These are phyloP conservation scores for Hycleus phaleratus DNA, from an alignment of 1,140 invertebrate species.

Conservation along the genomic window DNA sequence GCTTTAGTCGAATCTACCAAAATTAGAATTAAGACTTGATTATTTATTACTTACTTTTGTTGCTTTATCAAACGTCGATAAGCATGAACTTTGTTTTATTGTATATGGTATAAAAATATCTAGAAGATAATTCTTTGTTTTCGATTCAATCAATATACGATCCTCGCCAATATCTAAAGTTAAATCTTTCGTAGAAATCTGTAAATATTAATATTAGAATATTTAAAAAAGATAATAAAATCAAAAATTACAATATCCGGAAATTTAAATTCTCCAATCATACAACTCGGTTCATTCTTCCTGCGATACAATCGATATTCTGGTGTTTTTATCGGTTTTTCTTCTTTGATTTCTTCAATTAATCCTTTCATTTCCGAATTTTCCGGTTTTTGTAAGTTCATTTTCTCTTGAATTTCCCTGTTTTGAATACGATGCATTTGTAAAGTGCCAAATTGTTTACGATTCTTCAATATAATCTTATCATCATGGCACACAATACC, in stretches of 20 bases:
- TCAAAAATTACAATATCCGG: constrained; percentile 38
- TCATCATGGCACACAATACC: constrained; percentile 56
- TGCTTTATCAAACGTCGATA: constrained; percentile 54
- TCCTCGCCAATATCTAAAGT: constrained; percentile 62
- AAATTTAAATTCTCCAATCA: constrained; percentile 45
- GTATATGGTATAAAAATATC: constrained; percentile 61
- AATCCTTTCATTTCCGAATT: constrained; percentile 15
- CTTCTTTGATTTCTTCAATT: constrained; percentile 45
- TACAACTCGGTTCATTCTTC: constrained; percentile 32
- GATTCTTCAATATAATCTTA: constrained; percentile 51
- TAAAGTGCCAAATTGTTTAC: constrained; percentile 61
- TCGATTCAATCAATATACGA: constrained; percentile 56
- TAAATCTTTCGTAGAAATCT: constrained; percentile 54
- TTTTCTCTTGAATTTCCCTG: constrained; percentile 48
- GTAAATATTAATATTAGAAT: constrained; percentile 20
- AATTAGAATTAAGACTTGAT: too few species aligned
- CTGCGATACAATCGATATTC: constrained; percentile 41
- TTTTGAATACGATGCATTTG: constrained; percentile 65
- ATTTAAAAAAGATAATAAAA: constrained; percentile 2
- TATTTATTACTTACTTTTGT: constrained; percentile 45
- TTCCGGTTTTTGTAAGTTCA: constrained; percentile 17
- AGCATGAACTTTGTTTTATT: constrained; percentile 50
- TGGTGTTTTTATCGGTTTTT: constrained; percentile 33
- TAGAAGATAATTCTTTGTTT: constrained; percentile 49
- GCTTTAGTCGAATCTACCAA: too few species aligned